Evolutionary conservation across 2,113 vertebrate genomes (phyloP).

Genomic region (Antennarius striatus): DNA sequence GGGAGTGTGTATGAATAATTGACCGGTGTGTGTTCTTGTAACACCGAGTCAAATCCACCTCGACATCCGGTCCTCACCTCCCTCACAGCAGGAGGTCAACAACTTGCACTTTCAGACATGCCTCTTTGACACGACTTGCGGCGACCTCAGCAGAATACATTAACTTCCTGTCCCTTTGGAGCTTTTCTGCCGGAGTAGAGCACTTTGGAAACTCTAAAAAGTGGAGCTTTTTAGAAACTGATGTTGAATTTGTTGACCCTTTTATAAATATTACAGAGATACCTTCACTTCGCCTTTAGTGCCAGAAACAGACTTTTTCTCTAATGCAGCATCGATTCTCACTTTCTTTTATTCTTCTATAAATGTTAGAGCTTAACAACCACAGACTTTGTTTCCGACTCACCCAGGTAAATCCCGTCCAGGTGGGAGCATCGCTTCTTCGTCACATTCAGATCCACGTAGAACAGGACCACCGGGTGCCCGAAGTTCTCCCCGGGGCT

Average conservation of each 20-base stretch:
- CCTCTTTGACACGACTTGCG: slow-evolving; percentile 10
- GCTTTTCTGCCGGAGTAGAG: slow-evolving; percentile 30
- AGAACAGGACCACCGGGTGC: slow-evolving; percentile 80
- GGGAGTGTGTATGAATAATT: slow-evolving; percentile 56
- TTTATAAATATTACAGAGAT: slow-evolving; percentile 11
- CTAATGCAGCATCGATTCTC: no score
- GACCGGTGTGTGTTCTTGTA: slow-evolving; percentile 44
- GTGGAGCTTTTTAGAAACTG: slow-evolving; percentile 5
- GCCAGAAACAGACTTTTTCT: background rate
- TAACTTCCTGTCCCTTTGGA: slow-evolving; percentile 16
- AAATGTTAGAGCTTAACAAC: no score
- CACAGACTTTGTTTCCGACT: slow-evolving; percentile 33
- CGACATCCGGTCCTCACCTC: slow-evolving; percentile 53
- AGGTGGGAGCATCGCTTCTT: slow-evolving; percentile 81
- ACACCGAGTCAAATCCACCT: slow-evolving; percentile 40
- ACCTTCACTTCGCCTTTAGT: background rate
- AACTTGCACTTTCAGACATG: slow-evolving; percentile 33
- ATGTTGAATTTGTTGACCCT: slow-evolving; percentile 6
- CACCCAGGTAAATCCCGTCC: slow-evolving; percentile 81
- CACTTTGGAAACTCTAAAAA: slow-evolving; percentile 25
- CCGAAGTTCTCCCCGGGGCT: slow-evolving; percentile 82
- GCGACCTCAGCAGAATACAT: slow-evolving; percentile 10
- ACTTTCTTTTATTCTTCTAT: no score
- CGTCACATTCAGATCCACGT: slow-evolving; percentile 80
- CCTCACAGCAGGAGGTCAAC: slow-evolving; percentile 46